These are phyloP conservation scores for Lasioglossum morio DNA, from an alignment of 2,888 invertebrate genomes.

Conservation along the genomic window DNA sequence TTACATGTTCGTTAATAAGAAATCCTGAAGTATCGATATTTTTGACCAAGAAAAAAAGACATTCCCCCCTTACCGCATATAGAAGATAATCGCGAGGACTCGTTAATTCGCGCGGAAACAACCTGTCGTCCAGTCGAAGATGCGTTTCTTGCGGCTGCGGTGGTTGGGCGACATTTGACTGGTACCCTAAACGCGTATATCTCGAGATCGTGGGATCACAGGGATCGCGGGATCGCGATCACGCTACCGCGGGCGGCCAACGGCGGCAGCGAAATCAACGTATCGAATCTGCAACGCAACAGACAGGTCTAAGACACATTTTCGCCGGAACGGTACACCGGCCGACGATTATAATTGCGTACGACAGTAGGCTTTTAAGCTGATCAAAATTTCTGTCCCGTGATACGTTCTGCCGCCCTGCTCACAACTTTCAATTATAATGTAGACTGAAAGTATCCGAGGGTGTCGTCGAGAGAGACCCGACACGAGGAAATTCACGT, in stretches of 20 bases:
- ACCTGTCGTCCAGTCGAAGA: constrained; percentile 63
- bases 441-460: neutral
- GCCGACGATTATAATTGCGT: constrained; percentile 18
- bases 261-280: neutral
- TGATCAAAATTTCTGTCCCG: neutral
- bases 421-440: neutral
- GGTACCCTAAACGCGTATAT: constrained; percentile 18
- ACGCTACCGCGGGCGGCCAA: neutral
- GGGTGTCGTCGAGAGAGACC: too few species aligned
- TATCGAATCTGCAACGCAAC: too few species aligned
- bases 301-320: too few species aligned
- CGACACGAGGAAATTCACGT: neutral
- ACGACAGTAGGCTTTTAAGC: constrained; percentile 13
- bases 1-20: too few species aligned
- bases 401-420: neutral
- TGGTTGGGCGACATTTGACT: constrained; percentile 38
- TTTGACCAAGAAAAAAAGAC: too few species aligned
- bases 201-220: neutral
- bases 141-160: constrained; percentile 36
- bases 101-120: constrained; percentile 72
- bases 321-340: too few species aligned
- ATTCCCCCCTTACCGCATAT: too few species aligned
- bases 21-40: too few species aligned
- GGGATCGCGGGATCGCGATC: neutral
- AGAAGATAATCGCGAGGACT: constrained; percentile 69